Evolutionary conservation across 2,113 vertebrate genomes (phyloP), one percentile per base, ranked within the genome.

Genomic region (Ranitomeya variabilis): DNA sequence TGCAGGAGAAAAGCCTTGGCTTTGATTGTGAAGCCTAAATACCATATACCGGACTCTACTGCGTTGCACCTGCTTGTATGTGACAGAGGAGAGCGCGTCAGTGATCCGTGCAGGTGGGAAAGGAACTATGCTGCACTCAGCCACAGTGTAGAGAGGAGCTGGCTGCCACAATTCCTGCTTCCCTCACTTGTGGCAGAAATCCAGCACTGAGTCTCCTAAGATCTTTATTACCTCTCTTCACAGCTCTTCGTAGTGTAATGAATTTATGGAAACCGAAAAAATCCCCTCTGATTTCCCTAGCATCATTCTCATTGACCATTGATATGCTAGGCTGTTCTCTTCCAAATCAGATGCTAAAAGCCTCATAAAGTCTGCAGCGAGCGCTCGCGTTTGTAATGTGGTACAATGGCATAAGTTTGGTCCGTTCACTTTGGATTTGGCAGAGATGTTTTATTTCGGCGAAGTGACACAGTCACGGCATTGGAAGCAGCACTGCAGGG

Each of bases 81-180:
- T 84, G 73, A 78, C 51, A 67, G 60, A 89, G 67, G 55, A 78
- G 45, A 55, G 69, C 77, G 80, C 54, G 85, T 57, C 59, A 77
- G 60, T 84, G 80, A 84, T 84, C 59, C 87, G 78, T 73, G 52
- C 64, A 84, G 87, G 82, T 89, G 81, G 79, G 82, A 89, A 85
- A 85, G 60, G 55, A 85, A 84, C 19, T 78, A 66, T 78, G 31
- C 60, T 51, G 57, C 80, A 66, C 16, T 62, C 21, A 26, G 37
- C 71, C 45, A 19, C 37, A 69, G 73, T 10, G 59, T 26, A 80
- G 54, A 88, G 59, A 51, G n/a, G 77, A 31, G 80, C 80, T 76
- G 69, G 23, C 73, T 84, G 37, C 16, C 59, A 69, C 81, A 78
- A 76, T 83, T 51, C 73, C 82, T 67, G 80, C 45, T 78, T 81